Base-by-base conservation (phyloP, 2,113 vertebrate species). In the Aythya baeri region DNA sequence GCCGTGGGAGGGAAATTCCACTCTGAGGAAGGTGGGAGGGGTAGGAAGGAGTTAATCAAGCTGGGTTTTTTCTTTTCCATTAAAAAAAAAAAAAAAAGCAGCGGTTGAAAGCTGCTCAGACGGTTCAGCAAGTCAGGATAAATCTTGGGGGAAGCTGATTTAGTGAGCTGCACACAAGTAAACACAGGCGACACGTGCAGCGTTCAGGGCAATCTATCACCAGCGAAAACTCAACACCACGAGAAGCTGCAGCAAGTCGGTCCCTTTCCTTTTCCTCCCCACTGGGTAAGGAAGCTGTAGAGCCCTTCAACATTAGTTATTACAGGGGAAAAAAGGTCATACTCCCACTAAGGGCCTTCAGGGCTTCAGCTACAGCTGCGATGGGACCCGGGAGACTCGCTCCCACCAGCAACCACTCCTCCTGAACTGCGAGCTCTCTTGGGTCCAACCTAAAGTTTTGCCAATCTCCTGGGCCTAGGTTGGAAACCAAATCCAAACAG, bases 21-120 rank as follows among this genome's bases (percentile, higher is more conserved):
- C 11, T 2, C 63, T 77, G 26, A 91, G 57, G 89, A 86, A 80
- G 38, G 67, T 89, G 65, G 80, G 85, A 95, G 83, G 54, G 25
- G 49, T 57, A 79, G 63, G 86, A 92, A 91, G 58, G 73, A 94
- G 91, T 93, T 96, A 84, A 92, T 70, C 63, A 63, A 92, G 36
- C 21, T 1, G 5, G 3, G 3, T 9, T 90, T 94, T 93, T 91
- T 46, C 22, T 84, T 94, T 84, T 73, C 78, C 67, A 73, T 70
- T 70, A 3, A 13, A 71, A 72, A 72, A 43, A 70, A 61, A 67
- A 34, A 49, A 57, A 32, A 71, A 67, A 34, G 25, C 88, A 93
- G 61, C 76, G 63, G 61, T 25, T 81, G 76, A 90, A 91, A 94
- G 61, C 73, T 91, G 77, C 70, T 96, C 13, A 0, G 62, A 90